A percentile compares a stretch with the other conserved stretches of the same genome.
Conservation (phyloP, 2,888 invertebrate genomes). For the Hylaea fasciaria region DNA sequence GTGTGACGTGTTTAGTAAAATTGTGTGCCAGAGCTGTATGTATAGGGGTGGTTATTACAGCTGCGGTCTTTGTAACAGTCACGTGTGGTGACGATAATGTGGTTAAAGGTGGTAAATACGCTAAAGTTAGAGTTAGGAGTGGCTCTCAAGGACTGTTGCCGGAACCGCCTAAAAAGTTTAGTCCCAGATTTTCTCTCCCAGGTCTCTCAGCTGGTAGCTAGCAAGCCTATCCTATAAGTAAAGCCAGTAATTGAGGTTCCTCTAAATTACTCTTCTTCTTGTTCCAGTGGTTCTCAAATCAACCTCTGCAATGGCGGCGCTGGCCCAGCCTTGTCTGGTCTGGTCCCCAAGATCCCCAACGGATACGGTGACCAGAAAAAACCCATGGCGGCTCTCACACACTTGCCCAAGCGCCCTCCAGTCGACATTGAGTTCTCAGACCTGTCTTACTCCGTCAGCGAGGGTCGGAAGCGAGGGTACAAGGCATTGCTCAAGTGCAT, state of each 20-base stretch:
- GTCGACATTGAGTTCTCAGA: conserved; percentile 96
- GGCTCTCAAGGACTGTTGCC: too few species aligned
- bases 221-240: too few species aligned
- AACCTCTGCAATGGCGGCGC: conserved; percentile 89
- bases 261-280: conserved; percentile 12
- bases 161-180: too few species aligned
- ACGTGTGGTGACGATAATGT: too few species aligned
- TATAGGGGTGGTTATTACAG: neutral
- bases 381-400: conserved; percentile 90
- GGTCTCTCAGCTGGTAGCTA: too few species aligned
- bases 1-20: too few species aligned
- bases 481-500: conserved; percentile 95
- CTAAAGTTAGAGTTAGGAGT: too few species aligned
- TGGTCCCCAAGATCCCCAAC: conserved; percentile 90
- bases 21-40: too few species aligned
- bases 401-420: conserved; percentile 93
- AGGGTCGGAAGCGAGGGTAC: conserved; percentile 91
- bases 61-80: too few species aligned
- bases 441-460: conserved; percentile 95
- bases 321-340: conserved; percentile 76
- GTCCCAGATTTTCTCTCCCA: too few species aligned
- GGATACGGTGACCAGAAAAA: conserved; percentile 89
- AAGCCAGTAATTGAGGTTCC: neutral
- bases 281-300: conserved; percentile 89
- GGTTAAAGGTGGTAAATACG: too few species aligned